phyloP scores from a whole-genome alignment of 2,888 invertebrate species.

The Ochropacha duplaris region DNA sequence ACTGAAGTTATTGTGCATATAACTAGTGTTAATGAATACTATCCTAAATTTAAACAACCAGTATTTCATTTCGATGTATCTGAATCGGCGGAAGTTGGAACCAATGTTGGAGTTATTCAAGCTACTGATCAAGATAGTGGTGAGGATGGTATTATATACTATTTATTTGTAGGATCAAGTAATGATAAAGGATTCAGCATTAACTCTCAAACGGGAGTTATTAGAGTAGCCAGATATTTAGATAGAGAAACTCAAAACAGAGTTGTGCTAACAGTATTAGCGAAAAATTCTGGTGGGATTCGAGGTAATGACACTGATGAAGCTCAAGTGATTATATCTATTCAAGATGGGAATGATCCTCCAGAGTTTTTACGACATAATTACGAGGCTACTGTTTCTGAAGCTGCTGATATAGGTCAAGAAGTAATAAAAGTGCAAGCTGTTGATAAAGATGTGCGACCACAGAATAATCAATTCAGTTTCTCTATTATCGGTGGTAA shows the following conservation, averaged over 20 bases:
- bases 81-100: conserved; percentile 94
- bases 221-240: conserved; percentile 90
- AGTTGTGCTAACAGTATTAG: conserved; percentile 94
- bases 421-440: conserved; percentile 91
- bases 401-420: conserved; percentile 89
- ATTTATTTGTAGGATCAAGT: conserved; percentile 96
- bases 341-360: conserved; percentile 98
- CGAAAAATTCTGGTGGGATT: conserved; percentile 97
- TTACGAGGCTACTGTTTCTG: conserved; percentile 91
- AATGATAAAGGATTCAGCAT: conserved; percentile 95
- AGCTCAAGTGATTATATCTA: conserved; percentile 95
- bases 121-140: conserved; percentile 95
- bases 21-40: conserved; percentile 94
- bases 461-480: conserved; percentile 95
- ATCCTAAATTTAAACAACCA: conserved; percentile 93
- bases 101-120: conserved; percentile 92
- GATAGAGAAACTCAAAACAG: conserved; percentile 95
- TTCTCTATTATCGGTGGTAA: conserved; percentile 95
- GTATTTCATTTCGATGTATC: conserved; percentile 96
- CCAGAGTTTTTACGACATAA: conserved; percentile 92
- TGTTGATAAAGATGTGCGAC: conserved; percentile 94
- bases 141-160: conserved; percentile 93
- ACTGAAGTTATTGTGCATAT: conserved; percentile 89
- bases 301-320: conserved; percentile 97
- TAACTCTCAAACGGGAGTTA: conserved; percentile 91